Percentiles rank a stretch among this genome's conserved stretches.
Conservation (phyloP, 2,888 invertebrate genomes). For the Thera britannica region DNA sequence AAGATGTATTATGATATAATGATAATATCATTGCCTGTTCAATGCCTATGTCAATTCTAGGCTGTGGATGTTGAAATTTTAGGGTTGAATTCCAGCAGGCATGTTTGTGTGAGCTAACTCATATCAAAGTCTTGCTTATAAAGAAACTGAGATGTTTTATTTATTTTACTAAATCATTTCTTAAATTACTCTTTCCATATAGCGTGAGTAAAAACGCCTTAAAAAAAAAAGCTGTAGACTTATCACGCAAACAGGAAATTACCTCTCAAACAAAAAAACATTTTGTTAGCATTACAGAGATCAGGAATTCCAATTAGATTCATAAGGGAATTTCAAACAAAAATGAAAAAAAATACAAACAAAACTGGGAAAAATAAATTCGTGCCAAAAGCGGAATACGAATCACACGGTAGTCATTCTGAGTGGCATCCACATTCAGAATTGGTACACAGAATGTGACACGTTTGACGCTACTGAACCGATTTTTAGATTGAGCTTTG, state of each 20-base stretch:
- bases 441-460: conserved; percentile 25
- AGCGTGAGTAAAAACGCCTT: not conserved
- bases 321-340: conserved; percentile 22
- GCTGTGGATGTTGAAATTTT: no score
- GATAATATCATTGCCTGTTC: no score
- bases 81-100: no score
- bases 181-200: no score
- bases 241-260: conserved; percentile 15
- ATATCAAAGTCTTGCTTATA: no score
- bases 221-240: not conserved
- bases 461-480: conserved; percentile 1
- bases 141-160: not conserved
- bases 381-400: conserved; percentile 28
- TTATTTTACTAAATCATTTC: not conserved
- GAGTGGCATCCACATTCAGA: conserved; percentile 14
- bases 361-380: conserved; percentile 18
- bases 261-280: conserved; percentile 11
- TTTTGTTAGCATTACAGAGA: conserved; percentile 22
- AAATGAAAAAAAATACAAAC: conserved; percentile 3
- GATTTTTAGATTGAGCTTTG: conserved; percentile 9
- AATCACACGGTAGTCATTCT: conserved; percentile 23
- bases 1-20: no score
- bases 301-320: conserved; percentile 31
- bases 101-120: no score
- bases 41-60: no score